Conservation (phyloP, 1,140 invertebrate genomes). For the Sesamia nonagrioides region DNA sequence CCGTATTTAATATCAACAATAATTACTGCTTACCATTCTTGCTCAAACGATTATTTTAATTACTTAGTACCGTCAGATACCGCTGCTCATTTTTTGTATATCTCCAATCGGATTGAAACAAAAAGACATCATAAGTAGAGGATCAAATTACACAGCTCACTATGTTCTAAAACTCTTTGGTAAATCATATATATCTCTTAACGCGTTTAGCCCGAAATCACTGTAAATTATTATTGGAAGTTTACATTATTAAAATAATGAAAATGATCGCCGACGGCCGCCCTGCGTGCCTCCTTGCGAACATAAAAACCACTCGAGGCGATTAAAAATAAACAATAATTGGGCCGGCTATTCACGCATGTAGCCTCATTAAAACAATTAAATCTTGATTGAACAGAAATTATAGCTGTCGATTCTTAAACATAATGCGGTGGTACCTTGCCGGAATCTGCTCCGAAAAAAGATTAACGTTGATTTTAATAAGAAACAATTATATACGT, state of each 20-base stretch:
- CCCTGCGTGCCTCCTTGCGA: conserved; percentile 84
- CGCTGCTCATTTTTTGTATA: not conserved
- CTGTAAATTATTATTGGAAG: conserved; percentile 87
- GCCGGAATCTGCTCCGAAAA: conserved; percentile 81
- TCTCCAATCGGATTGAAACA: conserved; percentile 52
- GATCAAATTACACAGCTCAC: conserved; percentile 81
- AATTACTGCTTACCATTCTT: not conserved
- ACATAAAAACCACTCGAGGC: conserved; percentile 86
- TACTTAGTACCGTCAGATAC: not conserved
- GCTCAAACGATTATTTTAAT: conserved; percentile 5
- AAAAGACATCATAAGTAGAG: conserved; percentile 62
- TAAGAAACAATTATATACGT: conserved; percentile 87
- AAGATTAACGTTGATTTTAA: conserved; percentile 86
- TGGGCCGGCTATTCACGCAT: conserved; percentile 87
- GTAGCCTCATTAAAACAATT: conserved; percentile 87
- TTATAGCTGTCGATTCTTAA: conserved; percentile 87
- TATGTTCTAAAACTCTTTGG: conserved; percentile 69
- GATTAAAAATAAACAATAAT: conserved; percentile 88
- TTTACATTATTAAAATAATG: conserved; percentile 88
- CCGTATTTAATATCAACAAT: not conserved
- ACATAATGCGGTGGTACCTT: conserved; percentile 82
- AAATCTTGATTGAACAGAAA: conserved; percentile 88
- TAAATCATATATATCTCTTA: conserved; percentile 84
- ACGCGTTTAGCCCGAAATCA: conserved; percentile 83
- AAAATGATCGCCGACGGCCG: conserved; percentile 84